Percentiles rank a stretch among this genome's conserved stretches.
These are phyloP conservation scores for Leptinotarsa defecta DNA, from an alignment of 1,140 invertebrate genomes.

Conservation along the genomic window DNA sequence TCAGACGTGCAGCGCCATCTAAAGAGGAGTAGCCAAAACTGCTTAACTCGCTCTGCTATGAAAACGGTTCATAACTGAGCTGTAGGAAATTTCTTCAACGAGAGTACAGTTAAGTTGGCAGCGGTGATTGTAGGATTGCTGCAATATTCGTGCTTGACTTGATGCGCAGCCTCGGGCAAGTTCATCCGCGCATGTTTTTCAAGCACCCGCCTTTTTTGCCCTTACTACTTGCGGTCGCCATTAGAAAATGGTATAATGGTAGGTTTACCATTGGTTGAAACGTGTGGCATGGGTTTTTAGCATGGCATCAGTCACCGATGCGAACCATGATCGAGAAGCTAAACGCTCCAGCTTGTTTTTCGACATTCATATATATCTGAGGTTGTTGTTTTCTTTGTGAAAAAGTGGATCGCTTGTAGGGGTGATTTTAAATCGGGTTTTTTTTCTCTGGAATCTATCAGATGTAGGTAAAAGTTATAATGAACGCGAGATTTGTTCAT, in stretches of 20 bases:
- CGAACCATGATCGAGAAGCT: neutral
- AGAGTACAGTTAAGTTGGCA: no score
- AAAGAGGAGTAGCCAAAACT: neutral
- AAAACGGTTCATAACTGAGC: neutral
- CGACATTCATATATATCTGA: no score
- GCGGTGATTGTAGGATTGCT: no score
- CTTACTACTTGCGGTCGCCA: conserved; percentile 26
- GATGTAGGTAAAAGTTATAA: no score
- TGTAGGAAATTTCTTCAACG: no score
- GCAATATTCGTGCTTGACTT: no score
- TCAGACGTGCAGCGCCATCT: conserved; percentile 13
- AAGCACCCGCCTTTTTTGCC: conserved; percentile 26
- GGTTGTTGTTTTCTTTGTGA: no score
- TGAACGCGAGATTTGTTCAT: no score
- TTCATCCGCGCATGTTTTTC: conserved; percentile 3
- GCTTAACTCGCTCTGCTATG: neutral
- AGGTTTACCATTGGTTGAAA: conserved; percentile 28
- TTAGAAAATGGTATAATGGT: conserved; percentile 29
- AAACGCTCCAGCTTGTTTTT: no score
- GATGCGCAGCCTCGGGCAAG: neutral
- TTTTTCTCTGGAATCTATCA: no score
- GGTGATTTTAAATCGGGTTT: no score
- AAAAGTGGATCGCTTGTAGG: no score
- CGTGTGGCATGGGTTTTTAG: conserved; percentile 23
- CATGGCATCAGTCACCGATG: conserved; percentile 20